Conservation (phyloP, 2,888 invertebrate species). For the Seira sanloemensis region DNA sequence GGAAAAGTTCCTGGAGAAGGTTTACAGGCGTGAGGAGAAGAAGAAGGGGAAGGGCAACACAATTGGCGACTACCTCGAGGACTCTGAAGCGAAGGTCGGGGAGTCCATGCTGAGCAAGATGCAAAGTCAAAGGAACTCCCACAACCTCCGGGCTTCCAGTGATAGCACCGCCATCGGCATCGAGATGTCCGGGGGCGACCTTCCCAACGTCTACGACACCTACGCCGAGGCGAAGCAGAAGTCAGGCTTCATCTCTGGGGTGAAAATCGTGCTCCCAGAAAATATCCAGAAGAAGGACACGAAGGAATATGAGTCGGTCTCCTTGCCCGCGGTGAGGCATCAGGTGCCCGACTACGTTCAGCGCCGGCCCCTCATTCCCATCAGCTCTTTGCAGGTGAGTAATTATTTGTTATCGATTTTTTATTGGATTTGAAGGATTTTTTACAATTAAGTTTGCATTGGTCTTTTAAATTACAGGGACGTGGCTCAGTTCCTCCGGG, state of each 20-base stretch:
- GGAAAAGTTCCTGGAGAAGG: constrained; percentile 86
- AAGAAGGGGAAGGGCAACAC: constrained; percentile 79
- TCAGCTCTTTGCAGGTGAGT: constrained; percentile 81
- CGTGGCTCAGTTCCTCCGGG: constrained; percentile 94
- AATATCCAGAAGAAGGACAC: constrained; percentile 84
- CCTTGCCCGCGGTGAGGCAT: constrained; percentile 84
- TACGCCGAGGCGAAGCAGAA: constrained; percentile 82
- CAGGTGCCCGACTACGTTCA: constrained; percentile 78
- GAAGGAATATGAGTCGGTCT: constrained; percentile 89
- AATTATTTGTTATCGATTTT: constrained; percentile 93
- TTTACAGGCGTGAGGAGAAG: constrained; percentile 90
- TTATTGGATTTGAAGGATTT: constrained; percentile 96
- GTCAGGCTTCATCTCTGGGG: constrained; percentile 85
- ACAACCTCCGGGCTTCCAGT: constrained; percentile 28
- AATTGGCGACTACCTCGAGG: constrained; percentile 19
- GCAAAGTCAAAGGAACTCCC: constrained; percentile 15
- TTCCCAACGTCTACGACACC: constrained; percentile 92
- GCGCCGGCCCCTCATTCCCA: constrained; percentile 81
- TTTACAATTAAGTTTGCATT: constrained; percentile 98
- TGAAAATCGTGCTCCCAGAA: constrained; percentile 87
- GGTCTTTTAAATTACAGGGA: constrained; percentile 97
- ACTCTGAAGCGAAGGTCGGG: constrained; percentile 63
- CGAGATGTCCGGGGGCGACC: constrained; percentile 77
- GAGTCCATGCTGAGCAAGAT: constrained; percentile 51
- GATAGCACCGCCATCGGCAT: constrained; percentile 38